phyloP scores from a whole-genome alignment of 2,888 invertebrate genomes.

The Stenchaetothrips biformis region DNA sequence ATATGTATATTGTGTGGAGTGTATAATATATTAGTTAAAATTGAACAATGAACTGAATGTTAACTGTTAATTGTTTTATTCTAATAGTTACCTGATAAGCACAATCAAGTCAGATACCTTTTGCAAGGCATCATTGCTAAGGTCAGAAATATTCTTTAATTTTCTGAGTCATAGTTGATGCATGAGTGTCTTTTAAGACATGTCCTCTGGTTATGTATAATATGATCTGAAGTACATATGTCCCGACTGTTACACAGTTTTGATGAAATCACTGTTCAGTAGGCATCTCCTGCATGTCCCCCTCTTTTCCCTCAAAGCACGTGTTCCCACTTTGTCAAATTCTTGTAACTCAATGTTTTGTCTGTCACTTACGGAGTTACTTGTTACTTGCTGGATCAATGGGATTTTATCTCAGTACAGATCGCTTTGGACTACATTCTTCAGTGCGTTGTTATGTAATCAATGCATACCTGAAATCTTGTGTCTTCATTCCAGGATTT shows the following conservation, averaged over 20 bases:
- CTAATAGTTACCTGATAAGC: not conserved
- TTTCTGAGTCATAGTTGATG: not conserved
- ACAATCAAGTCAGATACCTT: not conserved
- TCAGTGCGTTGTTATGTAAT: no score
- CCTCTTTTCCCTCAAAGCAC: no score
- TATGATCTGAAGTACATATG: not conserved
- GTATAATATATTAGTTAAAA: not conserved
- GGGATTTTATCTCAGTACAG: not conserved
- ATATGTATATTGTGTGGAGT: not conserved
- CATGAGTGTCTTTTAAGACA: not conserved
- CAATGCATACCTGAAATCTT: no score
- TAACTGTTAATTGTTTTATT: not conserved
- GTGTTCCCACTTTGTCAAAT: no score
- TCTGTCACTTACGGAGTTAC: not conserved
- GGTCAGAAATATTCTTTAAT: not conserved
- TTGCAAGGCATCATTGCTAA: not conserved
- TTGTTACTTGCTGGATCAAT: not conserved
- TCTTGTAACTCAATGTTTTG: no score
- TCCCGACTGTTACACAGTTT: not conserved
- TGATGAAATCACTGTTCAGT: not conserved
- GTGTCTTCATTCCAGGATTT: not conserved
- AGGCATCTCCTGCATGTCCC: no score
- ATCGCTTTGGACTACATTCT: no score
- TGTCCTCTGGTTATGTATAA: not conserved
- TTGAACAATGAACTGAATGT: not conserved